Base-by-base conservation (phyloP, 2,113 vertebrate species). In the Hiodon tergisus region DNA sequence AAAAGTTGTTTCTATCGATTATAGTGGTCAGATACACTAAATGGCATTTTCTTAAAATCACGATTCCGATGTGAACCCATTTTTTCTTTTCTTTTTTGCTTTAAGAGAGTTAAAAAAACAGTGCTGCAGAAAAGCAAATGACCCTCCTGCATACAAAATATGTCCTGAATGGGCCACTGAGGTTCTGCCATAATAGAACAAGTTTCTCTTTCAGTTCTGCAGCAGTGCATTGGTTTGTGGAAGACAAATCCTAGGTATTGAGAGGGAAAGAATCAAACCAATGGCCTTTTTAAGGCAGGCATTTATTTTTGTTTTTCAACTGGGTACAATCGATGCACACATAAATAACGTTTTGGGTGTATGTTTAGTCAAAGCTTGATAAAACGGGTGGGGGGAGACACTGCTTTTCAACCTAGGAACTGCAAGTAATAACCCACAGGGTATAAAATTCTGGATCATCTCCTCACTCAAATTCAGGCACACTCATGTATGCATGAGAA, bases 271-370 rank as follows among this genome's bases (percentile, higher is more conserved):
- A 31, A 31, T 31, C 31, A 69, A 53, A 69, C n/a, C 4, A 13
- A 7, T 61, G 46, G 53, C 58, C 46, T 57, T 84, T 90, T 92
- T 91, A 94, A 94, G 93, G 93, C 94, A 94, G 91, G 92, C 89
- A 88, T 91, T 93, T 84, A 83, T 82, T 86, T 92, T 93, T 94
- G 87, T 83, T 87, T 81, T 86, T 89, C 81, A 89, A 92, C 89
- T 84, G 79, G 88, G 84, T 77, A 87, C 88, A 84, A 84, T 6
- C 88, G 88, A 89, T 90, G 78, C 87, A 90, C 84, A 87, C 87
- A 89, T 66, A 55, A 78, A 69, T 82, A 84, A 69, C 83, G 81
- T 83, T 78, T 76, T 53, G 85, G 81, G 86, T 85, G 85, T 80
- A 85, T 86, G 78, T 76, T 86, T 76, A 83, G 80, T 86, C 74